Percentiles rank a stretch among this genome's conserved stretches.
Evolutionary conservation across 1,140 invertebrate genomes (phyloP).

Genomic region (Sarcophaga bullata): DNA sequence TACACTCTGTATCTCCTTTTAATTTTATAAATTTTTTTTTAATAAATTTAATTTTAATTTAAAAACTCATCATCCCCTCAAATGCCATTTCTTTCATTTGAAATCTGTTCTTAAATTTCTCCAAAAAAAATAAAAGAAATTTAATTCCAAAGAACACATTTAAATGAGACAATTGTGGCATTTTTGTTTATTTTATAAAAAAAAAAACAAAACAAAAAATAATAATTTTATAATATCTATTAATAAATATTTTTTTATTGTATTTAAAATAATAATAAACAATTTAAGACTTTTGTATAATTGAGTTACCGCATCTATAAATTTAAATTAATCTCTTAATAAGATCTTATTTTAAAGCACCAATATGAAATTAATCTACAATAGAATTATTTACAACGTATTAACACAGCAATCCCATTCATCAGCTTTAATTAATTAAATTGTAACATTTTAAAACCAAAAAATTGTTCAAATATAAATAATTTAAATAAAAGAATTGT

Average conservation of each 20-base stretch:
- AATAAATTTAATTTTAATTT: too few relatives aligned
- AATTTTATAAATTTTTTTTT: conserved; percentile 23
- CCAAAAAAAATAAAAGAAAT: background rate
- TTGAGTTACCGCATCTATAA: background rate
- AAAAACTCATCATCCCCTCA: conserved; percentile 40
- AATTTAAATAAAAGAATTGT: conserved; percentile 55
- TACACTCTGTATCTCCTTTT: conserved; percentile 65
- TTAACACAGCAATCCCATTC: too few relatives aligned
- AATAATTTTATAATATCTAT: conserved; percentile 48
- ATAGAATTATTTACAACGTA: too few relatives aligned
- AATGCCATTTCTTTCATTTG: conserved; percentile 66
- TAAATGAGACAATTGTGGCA: conserved; percentile 64
- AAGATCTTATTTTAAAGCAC: background rate
- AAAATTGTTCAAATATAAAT: background rate
- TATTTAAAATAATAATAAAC: background rate
- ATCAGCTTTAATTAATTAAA: too few relatives aligned
- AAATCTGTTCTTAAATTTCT: conserved; percentile 55
- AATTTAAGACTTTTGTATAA: too few relatives aligned
- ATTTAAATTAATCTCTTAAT: background rate
- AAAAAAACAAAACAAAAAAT: too few relatives aligned
- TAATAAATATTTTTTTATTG: background rate
- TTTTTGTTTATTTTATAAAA: background rate
- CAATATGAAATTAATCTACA: background rate
- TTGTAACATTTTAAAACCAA: background rate
- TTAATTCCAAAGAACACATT: conserved; percentile 50